Conservation (phyloP, 2,888 invertebrate genomes). For the Synanthedon formicaeformis region DNA sequence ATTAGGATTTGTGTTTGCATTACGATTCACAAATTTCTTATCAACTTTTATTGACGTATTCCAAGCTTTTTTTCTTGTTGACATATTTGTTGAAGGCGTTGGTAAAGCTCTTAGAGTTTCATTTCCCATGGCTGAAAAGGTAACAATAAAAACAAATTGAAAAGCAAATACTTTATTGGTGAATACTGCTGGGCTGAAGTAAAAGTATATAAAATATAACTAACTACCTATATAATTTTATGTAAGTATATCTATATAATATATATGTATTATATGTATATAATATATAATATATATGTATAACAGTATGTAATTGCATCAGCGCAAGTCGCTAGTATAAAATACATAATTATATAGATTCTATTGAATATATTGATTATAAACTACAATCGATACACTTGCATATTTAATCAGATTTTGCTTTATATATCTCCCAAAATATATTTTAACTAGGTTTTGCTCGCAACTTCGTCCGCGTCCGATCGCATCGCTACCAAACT, state of each 20-base stretch:
- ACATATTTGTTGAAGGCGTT: background rate
- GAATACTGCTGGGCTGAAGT: no score
- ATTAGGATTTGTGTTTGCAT: slow-evolving; percentile 33
- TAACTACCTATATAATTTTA: no score
- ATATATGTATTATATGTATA: no score
- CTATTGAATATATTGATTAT: background rate
- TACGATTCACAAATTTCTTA: slow-evolving; percentile 35
- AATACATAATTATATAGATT: background rate
- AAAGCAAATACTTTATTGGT: no score
- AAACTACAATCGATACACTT: background rate
- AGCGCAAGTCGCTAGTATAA: background rate
- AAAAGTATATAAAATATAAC: no score
- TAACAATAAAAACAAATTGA: background rate
- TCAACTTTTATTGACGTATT: slow-evolving; percentile 53
- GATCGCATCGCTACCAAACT: background rate
- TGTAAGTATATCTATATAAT: no score
- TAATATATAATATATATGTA: no score
- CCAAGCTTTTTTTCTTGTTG: slow-evolving; percentile 42
- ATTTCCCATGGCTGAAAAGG: background rate
- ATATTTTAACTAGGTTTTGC: no score
- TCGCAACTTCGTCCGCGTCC: no score
- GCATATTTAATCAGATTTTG: no score
- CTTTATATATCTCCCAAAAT: no score
- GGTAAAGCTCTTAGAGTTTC: background rate
- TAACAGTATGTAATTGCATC: no score